Conservation (phyloP, 1,140 invertebrate species). For the Mesaphorura yosii region DNA sequence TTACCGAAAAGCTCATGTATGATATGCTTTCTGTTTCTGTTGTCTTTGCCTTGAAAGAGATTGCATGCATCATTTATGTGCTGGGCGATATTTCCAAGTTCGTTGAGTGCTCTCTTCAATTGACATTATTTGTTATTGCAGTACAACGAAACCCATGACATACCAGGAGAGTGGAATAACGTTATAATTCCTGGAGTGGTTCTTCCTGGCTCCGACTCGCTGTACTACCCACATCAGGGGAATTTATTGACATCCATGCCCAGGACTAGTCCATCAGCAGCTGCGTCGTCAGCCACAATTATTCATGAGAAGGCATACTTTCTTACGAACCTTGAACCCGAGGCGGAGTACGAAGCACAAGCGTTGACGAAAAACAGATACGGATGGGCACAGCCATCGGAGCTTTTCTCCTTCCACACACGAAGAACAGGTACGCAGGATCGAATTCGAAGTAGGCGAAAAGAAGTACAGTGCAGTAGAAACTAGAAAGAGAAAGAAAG, state of each 20-base stretch:
- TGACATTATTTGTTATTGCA: conserved; percentile 9
- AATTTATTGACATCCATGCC: conserved; percentile 8
- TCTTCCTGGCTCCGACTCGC: conserved; percentile 41
- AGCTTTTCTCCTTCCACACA: conserved; percentile 34
- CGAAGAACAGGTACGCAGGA: conserved; percentile 31
- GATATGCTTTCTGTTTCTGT: not conserved
- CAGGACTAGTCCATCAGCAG: conserved; percentile 9
- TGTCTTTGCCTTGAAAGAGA: too few species aligned
- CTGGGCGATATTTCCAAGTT: too few species aligned
- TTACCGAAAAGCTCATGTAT: conserved; percentile 48
- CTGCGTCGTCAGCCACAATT: conserved; percentile 35
- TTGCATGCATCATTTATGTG: too few species aligned
- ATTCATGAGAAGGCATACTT: conserved; percentile 45
- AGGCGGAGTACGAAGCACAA: conserved; percentile 50
- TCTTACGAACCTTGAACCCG: conserved; percentile 45
- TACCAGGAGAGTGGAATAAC: conserved; percentile 60
- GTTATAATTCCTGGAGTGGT: conserved; percentile 38
- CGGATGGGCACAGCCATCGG: conserved; percentile 40
- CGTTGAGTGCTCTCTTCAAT: not conserved
- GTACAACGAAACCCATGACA: conserved; percentile 55
- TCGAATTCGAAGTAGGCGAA: not conserved
- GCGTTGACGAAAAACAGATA: conserved; percentile 53
- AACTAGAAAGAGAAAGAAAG: too few species aligned
- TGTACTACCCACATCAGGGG: conserved; percentile 21
- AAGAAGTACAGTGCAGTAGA: too few species aligned